Evolutionary conservation across 2,113 vertebrate species (phyloP).

Genomic region (Alethe castanea): DNA sequence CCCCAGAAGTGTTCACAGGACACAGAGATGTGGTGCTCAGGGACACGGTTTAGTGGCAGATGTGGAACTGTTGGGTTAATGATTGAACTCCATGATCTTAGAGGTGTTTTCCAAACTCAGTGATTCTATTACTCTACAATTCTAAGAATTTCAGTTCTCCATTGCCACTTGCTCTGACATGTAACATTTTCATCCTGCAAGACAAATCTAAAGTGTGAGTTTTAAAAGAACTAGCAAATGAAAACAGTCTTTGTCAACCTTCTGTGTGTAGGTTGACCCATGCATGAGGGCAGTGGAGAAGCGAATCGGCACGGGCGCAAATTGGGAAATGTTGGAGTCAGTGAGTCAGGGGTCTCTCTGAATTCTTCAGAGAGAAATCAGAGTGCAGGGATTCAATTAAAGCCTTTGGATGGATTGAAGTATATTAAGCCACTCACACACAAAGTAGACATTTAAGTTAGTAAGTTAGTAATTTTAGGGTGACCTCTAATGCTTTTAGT

Average conservation of each 20-base stretch:
- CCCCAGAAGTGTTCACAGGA: neutral
- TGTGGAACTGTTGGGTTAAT: neutral
- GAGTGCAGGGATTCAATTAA: no score
- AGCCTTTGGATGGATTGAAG: no score
- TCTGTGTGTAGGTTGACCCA: accelerated
- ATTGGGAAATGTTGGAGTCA: no score
- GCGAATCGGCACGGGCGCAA: neutral
- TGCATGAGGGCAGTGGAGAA: accelerated
- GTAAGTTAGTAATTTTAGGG: no score
- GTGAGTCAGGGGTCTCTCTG: no score
- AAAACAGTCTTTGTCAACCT: neutral
- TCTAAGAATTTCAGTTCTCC: neutral
- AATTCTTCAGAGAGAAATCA: no score
- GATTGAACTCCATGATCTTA: neutral
- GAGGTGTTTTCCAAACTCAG: neutral
- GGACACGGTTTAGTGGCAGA: neutral
- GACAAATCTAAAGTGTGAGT: neutral
- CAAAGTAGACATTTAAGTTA: no score
- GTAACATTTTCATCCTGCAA: neutral
- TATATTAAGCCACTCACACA: no score
- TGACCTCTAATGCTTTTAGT: no score
- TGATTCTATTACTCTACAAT: neutral
- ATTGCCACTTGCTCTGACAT: accelerated
- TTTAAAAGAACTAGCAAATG: neutral
- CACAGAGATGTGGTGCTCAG: neutral